Evolutionary conservation across 1,140 invertebrate species (phyloP), one percentile per base, ranked within the genome.

Genomic region (Hycleus phaleratus): DNA sequence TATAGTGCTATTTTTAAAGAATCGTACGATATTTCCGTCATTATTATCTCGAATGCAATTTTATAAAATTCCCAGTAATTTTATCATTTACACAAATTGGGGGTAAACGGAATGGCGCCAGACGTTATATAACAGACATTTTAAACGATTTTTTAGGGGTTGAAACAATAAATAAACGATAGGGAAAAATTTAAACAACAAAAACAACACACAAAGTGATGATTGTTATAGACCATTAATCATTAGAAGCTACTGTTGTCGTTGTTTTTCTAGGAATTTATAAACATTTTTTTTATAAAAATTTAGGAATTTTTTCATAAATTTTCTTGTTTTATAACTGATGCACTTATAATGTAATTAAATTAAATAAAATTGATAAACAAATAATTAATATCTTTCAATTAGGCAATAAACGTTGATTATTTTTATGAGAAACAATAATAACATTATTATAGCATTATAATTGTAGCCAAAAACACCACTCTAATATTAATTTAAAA

Each of bases 61-160:
- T 11, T 47, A 25, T 11, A 47, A 3, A 47, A 24, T 47, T 47
- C 46, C 46, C 18, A 38, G 32, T 32, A 32, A 32, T 32, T 32
- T 32, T 32, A 7, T 32, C 32, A 32, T 32, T 32, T 32, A 32
- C 32, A 32, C 18, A 32, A 32, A 32, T 32, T 32, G 32, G 32
- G 50, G 50, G 50, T 52, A 32, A 52, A 39, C 43, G 50, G 5
- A 52, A 3, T 26, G 50, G 50, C 50, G 50, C 50, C 50, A 52
- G 50, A 52, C 50, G 39, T 26, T 44, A 43, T 25, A 52, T 32
- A 52, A 12, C 50, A 52, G 48, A 26, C 9, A 49, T 9, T 38
- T n/a, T 11, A 32, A 7, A 1, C 32, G 32, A 32, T 5, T n/a
- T 26, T 49, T 40, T 7, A 9, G 25, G 11, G 9, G 26, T 52